Evolutionary conservation across 2,797 vertebrate species (phyloP).

Genomic region (Molothrus aeneus): DNA sequence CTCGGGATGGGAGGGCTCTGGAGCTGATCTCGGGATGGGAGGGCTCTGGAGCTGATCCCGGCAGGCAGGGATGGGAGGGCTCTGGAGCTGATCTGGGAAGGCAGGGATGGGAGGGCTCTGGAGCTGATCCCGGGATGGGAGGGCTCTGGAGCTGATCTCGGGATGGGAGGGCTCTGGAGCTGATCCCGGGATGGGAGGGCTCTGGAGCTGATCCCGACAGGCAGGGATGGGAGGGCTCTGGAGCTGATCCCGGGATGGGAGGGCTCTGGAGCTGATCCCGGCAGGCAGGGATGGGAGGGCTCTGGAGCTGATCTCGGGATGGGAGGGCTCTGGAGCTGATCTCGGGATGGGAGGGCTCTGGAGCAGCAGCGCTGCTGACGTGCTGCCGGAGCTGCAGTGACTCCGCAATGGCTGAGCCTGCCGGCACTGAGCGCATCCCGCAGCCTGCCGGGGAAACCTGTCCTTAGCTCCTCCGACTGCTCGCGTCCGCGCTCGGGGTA

Average conservation of each 20-base stretch:
- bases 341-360: neutral
- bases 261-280: neutral
- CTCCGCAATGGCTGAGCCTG: conserved; percentile 73
- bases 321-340: too few species aligned
- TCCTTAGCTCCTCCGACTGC: neutral
- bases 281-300: neutral
- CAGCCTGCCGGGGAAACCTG: neutral
- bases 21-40: neutral
- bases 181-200: too few species aligned
- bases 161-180: too few species aligned
- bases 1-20: neutral
- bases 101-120: too few species aligned
- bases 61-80: neutral
- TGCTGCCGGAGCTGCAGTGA: conserved; percentile 58
- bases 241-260: too few species aligned
- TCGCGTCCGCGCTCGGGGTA: neutral
- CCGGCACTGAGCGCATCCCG: conserved; percentile 59
- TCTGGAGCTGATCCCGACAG: neutral
- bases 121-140: neutral
- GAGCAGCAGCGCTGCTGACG: neutral
- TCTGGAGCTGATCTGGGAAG: too few species aligned
- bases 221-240: neutral
- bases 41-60: neutral
- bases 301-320: too few species aligned
- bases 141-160: neutral